Evolutionary conservation across 2,113 vertebrate genomes (phyloP).

Genomic region (Hepsetus odoe): DNA sequence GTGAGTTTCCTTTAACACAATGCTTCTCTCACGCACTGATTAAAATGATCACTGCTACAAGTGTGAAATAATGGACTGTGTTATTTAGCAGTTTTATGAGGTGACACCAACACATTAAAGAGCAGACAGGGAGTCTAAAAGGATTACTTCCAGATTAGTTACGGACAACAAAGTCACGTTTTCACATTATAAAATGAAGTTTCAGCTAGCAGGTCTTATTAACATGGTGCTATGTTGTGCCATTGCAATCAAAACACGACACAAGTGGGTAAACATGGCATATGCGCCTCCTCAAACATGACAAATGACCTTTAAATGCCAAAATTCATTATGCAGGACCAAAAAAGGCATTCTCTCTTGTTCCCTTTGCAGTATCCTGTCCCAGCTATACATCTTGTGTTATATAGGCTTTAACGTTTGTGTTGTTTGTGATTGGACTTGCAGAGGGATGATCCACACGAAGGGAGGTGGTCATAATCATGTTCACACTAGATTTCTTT

Average conservation of each 20-base stretch:
- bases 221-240: not conserved
- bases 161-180: not conserved
- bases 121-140: not conserved
- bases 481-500: not conserved
- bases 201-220: not conserved
- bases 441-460: not conserved
- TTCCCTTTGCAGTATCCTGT: not conserved
- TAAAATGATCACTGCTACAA: not conserved
- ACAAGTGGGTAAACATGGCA: not conserved
- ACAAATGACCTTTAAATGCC: conserved; percentile 1
- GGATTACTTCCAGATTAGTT: not conserved
- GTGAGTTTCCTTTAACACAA: not conserved
- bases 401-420: not conserved
- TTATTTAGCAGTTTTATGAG: not conserved
- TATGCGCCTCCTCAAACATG: not conserved
- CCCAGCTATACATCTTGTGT: not conserved
- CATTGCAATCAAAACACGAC: not conserved
- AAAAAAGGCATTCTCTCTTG: not conserved
- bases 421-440: not conserved
- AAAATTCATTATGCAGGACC: not conserved
- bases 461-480: not conserved
- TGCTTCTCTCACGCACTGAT: not conserved
- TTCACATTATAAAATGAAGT: not conserved
- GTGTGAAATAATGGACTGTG: not conserved
- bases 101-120: not conserved